These are phyloP conservation scores for Camponotus vicinus DNA, from an alignment of 1,140 invertebrate species.

Conservation along the genomic window DNA sequence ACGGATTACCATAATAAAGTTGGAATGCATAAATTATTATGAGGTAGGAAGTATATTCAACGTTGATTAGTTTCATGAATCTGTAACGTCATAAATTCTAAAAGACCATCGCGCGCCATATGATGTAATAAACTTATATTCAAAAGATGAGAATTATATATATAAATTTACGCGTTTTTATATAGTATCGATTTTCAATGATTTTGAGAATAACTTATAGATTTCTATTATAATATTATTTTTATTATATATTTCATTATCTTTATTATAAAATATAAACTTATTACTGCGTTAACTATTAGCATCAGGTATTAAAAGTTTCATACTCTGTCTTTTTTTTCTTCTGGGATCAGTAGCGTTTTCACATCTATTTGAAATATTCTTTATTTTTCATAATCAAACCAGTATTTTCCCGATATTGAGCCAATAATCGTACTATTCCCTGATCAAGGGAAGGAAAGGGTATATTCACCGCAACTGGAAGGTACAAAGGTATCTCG, in stretches of 20 bases:
- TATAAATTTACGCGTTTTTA: neutral
- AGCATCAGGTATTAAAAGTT: neutral
- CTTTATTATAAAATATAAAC: neutral
- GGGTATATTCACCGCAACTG: slow-evolving; percentile 31
- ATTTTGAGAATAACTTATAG: neutral
- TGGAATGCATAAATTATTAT: slow-evolving; percentile 61
- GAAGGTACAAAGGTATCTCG: slow-evolving; percentile 68
- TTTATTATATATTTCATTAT: neutral
- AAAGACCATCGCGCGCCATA: neutral
- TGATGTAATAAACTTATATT: slow-evolving; percentile 23
- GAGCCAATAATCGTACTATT: slow-evolving; percentile 5
- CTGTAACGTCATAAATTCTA: slow-evolving; percentile 36
- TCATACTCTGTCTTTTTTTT: neutral
- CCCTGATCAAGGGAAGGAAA: slow-evolving; percentile 53
- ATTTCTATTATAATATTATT: neutral
- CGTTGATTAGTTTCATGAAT: slow-evolving; percentile 58
- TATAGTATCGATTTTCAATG: neutral
- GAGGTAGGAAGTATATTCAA: slow-evolving; percentile 36
- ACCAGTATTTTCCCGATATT: slow-evolving; percentile 11
- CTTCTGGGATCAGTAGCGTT: neutral
- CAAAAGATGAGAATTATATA: neutral
- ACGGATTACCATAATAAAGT: slow-evolving; percentile 61
- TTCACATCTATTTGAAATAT: slow-evolving; percentile 1
- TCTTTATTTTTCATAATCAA: neutral
- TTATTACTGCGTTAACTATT: neutral